Evolutionary conservation across 2,888 invertebrate genomes (phyloP), one percentile per base, ranked within the genome.

Genomic region (Artemia sinica): DNA sequence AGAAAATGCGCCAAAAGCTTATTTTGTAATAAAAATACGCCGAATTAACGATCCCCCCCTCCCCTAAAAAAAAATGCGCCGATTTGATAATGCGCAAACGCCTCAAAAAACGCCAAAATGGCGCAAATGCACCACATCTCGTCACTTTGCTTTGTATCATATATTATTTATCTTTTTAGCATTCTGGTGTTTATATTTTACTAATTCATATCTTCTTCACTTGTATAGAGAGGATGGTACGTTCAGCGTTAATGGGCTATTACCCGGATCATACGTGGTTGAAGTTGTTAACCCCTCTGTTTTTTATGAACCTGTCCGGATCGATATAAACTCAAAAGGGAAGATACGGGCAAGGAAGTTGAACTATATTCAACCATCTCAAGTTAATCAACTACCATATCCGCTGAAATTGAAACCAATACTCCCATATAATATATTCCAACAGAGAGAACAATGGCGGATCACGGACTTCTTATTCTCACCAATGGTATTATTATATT

Each of bases 311-410:
- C 89, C 94, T 28, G 86, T 91, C 8, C 82, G 98, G 71, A 94
- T 98, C 1, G 98, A 98, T 80, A 95, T 98, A 71, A 97, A 92
- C 77, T 88, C 91, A 0, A 96, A 94, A 78, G 98, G 98, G 58
- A 98, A 96, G 79, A 91, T 89, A 75, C 83, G 98, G 73, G 96
- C 95, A 1, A 82, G 98, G 66, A 91, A 89, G 80, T 89, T 98
- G 0, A 96, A 95, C 78, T 86, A 89, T 75, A 86, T 98, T 66
- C 95, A 96, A 78, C 91, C 91, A 0, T 87, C 90, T 0, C 86
- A 89, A 76, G 88, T 96, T 0, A 84, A 88, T 71, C 91, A 91
- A 79, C 85, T 96, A 69, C 87, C 90, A 1, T 97, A 97, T 78
- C 97, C 98, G 2, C 80, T 98, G 66, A 86, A 88, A 77, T 82